phyloP scores from a whole-genome alignment of 2,888 invertebrate genomes.

The Patella caerulea region DNA sequence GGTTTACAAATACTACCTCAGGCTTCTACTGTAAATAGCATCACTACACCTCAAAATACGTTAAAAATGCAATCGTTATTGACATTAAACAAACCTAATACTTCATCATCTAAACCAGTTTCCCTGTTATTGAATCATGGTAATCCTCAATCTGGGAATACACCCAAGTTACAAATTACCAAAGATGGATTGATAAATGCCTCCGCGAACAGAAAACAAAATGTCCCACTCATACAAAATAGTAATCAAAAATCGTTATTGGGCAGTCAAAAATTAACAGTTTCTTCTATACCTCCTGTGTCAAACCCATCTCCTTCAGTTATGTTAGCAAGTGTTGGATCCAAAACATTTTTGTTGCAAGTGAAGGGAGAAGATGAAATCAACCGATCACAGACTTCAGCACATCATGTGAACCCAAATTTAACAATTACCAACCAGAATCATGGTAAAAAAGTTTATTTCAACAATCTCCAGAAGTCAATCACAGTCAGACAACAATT shows the following conservation, averaged over 20 bases:
- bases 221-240: no score
- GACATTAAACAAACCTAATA: no score
- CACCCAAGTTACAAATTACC: no score
- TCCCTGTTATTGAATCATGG: no score
- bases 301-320: not conserved
- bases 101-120: no score
- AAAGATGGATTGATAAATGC: no score
- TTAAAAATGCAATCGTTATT: not conserved
- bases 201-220: no score
- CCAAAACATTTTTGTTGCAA: constrained; percentile 14
- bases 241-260: no score
- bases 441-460: not conserved
- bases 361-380: constrained; percentile 11
- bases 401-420: not conserved
- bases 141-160: no score
- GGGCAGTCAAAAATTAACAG: no score
- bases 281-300: no score
- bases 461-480: not conserved
- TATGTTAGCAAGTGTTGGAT: constrained; percentile 21
- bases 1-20: constrained; percentile 13
- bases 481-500: not conserved
- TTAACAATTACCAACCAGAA: not conserved
- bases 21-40: not conserved
- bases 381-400: not conserved
- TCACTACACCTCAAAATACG: not conserved